These are phyloP conservation scores for Habroteleia sp. DNA, from an alignment of 2,888 invertebrate species.

Conservation along the genomic window DNA sequence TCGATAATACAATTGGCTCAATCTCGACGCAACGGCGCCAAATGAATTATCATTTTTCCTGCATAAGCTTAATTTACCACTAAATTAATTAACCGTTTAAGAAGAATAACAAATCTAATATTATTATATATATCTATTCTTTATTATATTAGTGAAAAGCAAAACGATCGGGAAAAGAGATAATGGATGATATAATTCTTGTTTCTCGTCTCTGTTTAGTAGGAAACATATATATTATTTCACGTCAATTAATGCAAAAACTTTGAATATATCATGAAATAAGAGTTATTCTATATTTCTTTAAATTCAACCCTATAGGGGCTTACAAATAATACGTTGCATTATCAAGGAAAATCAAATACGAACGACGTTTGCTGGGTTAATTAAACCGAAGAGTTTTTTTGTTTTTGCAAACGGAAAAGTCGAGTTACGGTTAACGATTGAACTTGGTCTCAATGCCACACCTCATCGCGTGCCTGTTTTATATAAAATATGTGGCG, in stretches of 20 bases:
- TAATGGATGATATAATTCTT: too few species aligned
- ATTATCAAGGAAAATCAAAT: too few species aligned
- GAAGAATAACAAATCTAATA: too few species aligned
- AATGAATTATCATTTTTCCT: constrained; percentile 34
- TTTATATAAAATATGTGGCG: constrained; percentile 45
- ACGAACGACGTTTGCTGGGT: constrained; percentile 2
- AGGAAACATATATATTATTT: too few species aligned
- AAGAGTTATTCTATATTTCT: too few species aligned
- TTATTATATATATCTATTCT: neutral
- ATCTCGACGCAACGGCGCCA: constrained; percentile 69
- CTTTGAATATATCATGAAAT: too few species aligned
- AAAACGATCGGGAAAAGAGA: too few species aligned
- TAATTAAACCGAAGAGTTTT: constrained; percentile 20
- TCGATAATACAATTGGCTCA: constrained; percentile 49
- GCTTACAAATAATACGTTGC: too few species aligned
- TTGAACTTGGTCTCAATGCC: constrained; percentile 67
- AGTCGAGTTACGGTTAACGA: constrained; percentile 65
- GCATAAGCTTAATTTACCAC: neutral
- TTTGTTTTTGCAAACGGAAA: constrained; percentile 16
- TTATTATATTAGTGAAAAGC: too few species aligned
- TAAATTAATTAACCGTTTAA: constrained; percentile 14
- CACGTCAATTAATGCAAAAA: too few species aligned
- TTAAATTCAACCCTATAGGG: too few species aligned
- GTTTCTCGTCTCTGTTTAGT: too few species aligned
- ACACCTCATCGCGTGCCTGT: constrained; percentile 68